Evolutionary conservation across 2,888 invertebrate genomes (phyloP).

Genomic region (Sialis fuliginosa): DNA sequence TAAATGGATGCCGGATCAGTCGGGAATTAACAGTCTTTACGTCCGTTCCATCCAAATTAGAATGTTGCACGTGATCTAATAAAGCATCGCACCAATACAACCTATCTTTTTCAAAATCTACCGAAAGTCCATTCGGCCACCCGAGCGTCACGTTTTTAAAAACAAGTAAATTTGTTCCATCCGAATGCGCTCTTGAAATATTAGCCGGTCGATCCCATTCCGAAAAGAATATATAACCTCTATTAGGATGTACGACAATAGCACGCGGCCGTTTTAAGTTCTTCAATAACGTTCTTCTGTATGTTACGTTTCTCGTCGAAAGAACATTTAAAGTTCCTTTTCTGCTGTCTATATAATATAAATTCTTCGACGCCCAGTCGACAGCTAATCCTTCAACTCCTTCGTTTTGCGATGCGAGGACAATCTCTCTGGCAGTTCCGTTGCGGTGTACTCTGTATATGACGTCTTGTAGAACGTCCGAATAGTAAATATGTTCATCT

Average conservation of each 20-base stretch:
- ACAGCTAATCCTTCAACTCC: conserved; percentile 91
- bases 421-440: conserved; percentile 68
- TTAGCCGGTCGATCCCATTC: conserved; percentile 96
- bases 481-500: conserved; percentile 88
- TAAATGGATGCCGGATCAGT: conserved; percentile 78
- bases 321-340: conserved; percentile 88
- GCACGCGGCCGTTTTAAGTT: conserved; percentile 86
- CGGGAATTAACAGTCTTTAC: conserved; percentile 77
- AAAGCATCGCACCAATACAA: conserved; percentile 97
- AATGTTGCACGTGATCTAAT: conserved; percentile 89
- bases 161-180: conserved; percentile 72
- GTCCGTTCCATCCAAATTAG: conserved; percentile 78
- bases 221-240: conserved; percentile 85
- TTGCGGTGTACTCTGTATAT: conserved; percentile 71
- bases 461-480: conserved; percentile 90
- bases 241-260: conserved; percentile 92
- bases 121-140: conserved; percentile 94
- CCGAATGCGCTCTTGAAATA: conserved; percentile 81
- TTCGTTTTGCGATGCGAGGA: conserved; percentile 89
- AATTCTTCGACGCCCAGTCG: conserved; percentile 89
- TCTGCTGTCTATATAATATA: conserved; percentile 89
- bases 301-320: conserved; percentile 70
- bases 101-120: conserved; percentile 74
- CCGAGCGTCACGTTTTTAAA: conserved; percentile 84
- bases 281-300: conserved; percentile 65